These are phyloP conservation scores for Diarsia rubi DNA, from an alignment of 2,888 invertebrate genomes.

Conservation along the genomic window DNA sequence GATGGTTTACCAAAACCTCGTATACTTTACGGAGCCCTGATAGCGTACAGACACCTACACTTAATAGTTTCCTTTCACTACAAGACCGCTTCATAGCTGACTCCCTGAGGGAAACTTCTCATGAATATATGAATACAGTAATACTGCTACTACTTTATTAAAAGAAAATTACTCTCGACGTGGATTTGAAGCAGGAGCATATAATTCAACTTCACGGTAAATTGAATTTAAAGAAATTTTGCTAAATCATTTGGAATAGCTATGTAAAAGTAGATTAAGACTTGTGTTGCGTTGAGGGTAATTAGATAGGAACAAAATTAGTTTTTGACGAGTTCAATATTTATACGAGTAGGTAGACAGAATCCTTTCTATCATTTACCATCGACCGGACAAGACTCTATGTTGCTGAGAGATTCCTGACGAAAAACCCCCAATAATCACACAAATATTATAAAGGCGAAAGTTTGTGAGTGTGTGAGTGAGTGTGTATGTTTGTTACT, in stretches of 20 bases:
- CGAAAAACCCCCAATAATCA: too few species aligned
- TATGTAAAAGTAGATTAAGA: conserved; percentile 7
- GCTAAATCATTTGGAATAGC: conserved; percentile 25
- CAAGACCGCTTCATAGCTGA: conserved; percentile 22
- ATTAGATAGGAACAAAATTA: neutral
- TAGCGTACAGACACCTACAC: neutral
- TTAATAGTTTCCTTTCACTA: conserved; percentile 21
- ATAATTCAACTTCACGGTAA: conserved; percentile 41
- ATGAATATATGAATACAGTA: conserved; percentile 59
- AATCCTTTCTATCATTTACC: neutral
- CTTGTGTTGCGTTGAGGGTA: neutral
- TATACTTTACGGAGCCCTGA: neutral
- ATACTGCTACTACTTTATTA: conserved; percentile 32
- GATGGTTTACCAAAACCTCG: neutral
- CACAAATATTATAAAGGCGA: too few species aligned
- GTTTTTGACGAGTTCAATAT: neutral
- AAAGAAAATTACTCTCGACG: conserved; percentile 48
- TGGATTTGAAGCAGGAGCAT: conserved; percentile 34
- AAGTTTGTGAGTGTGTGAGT: too few species aligned
- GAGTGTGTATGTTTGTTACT: too few species aligned
- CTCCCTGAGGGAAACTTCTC: conserved; percentile 29
- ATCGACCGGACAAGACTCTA: neutral
- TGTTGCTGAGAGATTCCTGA: neutral
- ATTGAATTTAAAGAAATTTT: conserved; percentile 32
- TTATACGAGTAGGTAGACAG: too few species aligned